Evolutionary conservation across 2,113 vertebrate genomes (phyloP).

Genomic region (Talpa occidentalis): DNA sequence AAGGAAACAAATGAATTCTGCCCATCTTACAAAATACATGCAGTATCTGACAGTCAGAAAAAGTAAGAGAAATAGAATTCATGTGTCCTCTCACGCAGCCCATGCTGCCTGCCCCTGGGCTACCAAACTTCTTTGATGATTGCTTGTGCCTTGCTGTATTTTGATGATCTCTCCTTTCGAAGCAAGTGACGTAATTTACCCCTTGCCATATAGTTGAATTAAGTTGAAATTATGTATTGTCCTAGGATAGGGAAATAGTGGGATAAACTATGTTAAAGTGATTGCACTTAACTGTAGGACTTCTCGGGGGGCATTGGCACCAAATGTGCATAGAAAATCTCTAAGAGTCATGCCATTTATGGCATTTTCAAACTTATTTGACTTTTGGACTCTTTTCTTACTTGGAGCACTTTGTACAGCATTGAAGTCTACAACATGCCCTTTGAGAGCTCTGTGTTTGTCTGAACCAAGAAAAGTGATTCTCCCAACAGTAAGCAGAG

Average conservation of each 20-base stretch:
- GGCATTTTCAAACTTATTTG: neutral
- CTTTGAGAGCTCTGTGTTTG: neutral
- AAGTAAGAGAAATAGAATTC: neutral
- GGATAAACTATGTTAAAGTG: neutral
- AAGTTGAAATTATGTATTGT: neutral
- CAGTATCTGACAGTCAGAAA: neutral
- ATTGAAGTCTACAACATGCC: neutral
- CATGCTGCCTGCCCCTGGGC: neutral
- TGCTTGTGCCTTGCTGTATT: neutral
- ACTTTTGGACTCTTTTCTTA: neutral
- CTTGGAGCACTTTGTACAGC: neutral
- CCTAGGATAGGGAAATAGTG: neutral
- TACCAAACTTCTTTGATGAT: neutral
- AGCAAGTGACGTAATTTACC: constrained; percentile 5
- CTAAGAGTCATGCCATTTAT: neutral
- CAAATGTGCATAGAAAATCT: neutral
- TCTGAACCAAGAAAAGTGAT: neutral
- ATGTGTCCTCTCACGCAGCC: neutral
- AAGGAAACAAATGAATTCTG: constrained; percentile 35
- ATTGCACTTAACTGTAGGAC: constrained; percentile 26
- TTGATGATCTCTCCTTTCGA: neutral
- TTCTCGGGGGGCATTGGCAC: neutral
- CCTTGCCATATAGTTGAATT: neutral
- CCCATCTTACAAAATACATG: neutral
- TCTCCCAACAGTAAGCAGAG: neutral